phyloP scores from a whole-genome alignment of 2,797 vertebrate genomes.

The Sebastiscus albofasciatus region DNA sequence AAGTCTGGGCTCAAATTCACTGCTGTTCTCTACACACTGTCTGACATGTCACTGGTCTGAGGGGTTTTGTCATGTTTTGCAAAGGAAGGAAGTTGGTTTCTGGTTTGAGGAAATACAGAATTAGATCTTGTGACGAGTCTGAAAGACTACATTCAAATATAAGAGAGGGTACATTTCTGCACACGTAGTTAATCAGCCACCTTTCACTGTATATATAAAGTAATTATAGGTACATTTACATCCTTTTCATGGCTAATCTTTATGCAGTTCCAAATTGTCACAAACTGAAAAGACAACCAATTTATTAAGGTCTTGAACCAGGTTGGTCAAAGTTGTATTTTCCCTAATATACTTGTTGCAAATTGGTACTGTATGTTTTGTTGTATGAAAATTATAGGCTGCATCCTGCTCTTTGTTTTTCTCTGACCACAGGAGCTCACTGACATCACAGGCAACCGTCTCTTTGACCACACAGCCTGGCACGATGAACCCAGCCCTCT shows the following conservation, averaged over 20 bases:
- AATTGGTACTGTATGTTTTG: background rate
- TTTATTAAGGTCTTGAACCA: background rate
- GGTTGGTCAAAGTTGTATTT: background rate
- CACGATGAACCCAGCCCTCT: background rate
- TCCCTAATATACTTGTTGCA: background rate
- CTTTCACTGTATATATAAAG: background rate
- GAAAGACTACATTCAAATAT: accelerated
- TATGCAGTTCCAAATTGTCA: background rate
- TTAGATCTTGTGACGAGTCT: background rate
- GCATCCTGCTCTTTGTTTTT: background rate
- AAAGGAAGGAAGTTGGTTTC: slow-evolving; percentile 1
- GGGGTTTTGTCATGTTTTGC: accelerated
- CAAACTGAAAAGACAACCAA: background rate
- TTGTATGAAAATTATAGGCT: background rate
- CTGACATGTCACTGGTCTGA: accelerated
- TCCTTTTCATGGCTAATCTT: background rate
- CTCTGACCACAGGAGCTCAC: background rate
- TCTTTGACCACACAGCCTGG: background rate
- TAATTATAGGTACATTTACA: background rate
- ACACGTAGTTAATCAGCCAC: background rate
- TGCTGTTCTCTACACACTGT: accelerated
- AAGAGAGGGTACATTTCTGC: background rate
- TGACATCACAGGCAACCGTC: background rate
- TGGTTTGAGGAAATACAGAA: slow-evolving; percentile 5
- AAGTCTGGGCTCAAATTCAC: background rate